Evolutionary conservation across 2,888 invertebrate genomes (phyloP).

Genomic region (Nomada hirtipes): DNA sequence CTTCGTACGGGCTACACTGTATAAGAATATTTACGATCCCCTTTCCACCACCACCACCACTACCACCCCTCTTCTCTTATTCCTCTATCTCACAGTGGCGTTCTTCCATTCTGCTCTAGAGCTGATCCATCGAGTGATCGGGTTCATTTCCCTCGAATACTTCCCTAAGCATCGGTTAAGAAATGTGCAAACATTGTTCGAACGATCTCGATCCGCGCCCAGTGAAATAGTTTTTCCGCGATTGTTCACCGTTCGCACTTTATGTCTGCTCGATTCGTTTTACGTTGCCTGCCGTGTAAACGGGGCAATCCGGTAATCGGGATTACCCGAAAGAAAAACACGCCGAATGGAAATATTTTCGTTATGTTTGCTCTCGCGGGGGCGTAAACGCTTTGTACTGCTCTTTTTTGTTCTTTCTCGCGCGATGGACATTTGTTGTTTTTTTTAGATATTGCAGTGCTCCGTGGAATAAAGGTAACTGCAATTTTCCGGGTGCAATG

Average conservation of each 20-base stretch:
- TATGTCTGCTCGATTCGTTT: conserved; percentile 5
- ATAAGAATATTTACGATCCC: conserved; percentile 67
- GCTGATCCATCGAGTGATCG: conserved; percentile 48
- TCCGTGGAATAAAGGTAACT: not conserved
- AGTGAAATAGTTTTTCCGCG: conserved; percentile 36
- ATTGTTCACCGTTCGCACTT: conserved; percentile 28
- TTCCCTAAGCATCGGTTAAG: conserved; percentile 49
- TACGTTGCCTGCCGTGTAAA: not conserved
- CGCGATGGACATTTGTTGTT: not conserved
- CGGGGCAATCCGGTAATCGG: conserved; percentile 13
- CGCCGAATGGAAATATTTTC: not conserved
- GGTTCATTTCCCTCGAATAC: conserved; percentile 53
- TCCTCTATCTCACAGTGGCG: not conserved
- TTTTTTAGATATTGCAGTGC: not conserved
- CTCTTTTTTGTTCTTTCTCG: not conserved
- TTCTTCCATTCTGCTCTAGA: conserved; percentile 43
- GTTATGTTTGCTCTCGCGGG: not conserved
- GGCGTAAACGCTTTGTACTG: not conserved
- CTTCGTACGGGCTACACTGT: conserved; percentile 52
- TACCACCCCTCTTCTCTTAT: not conserved
- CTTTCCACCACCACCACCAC: not conserved
- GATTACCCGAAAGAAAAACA: not conserved
- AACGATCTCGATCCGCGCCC: conserved; percentile 9
- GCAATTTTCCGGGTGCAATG: not conserved
- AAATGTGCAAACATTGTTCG: conserved; percentile 35